phyloP scores from a whole-genome alignment of 1,140 invertebrate genomes.

The Sycophaga agraensis region DNA sequence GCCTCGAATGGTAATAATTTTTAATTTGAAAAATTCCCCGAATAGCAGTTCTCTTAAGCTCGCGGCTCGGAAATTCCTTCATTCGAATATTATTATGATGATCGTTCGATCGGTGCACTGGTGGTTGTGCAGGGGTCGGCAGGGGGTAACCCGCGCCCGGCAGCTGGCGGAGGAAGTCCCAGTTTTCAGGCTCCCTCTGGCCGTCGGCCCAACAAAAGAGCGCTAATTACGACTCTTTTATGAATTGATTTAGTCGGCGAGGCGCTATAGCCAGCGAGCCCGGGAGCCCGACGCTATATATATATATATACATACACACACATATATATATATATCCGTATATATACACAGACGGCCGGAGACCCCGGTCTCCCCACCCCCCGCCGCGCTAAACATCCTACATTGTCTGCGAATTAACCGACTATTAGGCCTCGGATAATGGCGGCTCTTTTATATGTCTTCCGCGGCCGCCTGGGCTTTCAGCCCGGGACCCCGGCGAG shows the following conservation, averaged over 20 bases:
- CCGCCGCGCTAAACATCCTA: constrained; percentile 46
- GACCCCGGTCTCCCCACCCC: constrained; percentile 33
- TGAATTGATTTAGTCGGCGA: constrained; percentile 49
- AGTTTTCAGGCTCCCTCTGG: constrained; percentile 38
- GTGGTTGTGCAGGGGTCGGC: too few relatives aligned
- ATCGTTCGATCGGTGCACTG: not conserved
- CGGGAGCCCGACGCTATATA: not conserved
- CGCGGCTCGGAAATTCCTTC: not conserved
- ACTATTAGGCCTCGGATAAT: constrained; percentile 50
- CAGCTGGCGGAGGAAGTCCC: constrained; percentile 35
- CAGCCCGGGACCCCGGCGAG: too few relatives aligned
- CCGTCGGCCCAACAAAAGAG: constrained; percentile 43
- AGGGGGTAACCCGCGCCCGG: too few relatives aligned
- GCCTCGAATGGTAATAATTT: not conserved
- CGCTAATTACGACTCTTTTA: constrained; percentile 54
- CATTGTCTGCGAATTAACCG: constrained; percentile 50
- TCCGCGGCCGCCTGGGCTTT: not conserved
- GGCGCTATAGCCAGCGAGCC: not conserved
- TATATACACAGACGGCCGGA: too few relatives aligned
- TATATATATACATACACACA: too few relatives aligned
- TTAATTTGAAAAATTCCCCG: not conserved
- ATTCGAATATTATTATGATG: constrained; percentile 12
- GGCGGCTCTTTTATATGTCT: constrained; percentile 42
- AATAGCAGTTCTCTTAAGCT: not conserved
- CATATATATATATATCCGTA: too few relatives aligned